Percentiles rank a stretch among this genome's conserved stretches.
Evolutionary conservation across 2,113 vertebrate genomes (phyloP).

Genomic region (Benitochromis conjunctus): DNA sequence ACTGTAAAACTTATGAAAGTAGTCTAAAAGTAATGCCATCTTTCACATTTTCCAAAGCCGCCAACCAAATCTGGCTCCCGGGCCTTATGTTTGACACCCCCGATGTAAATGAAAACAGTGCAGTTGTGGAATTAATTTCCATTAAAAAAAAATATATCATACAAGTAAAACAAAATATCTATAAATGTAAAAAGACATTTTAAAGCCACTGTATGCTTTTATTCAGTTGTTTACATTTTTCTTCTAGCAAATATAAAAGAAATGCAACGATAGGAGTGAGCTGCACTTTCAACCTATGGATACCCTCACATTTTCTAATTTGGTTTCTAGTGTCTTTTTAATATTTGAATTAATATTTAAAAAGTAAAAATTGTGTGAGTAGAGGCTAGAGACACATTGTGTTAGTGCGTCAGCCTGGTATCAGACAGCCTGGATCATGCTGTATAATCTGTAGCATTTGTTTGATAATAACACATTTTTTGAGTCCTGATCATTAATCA

Average conservation of each 20-base stretch:
- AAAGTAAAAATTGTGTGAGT: background rate
- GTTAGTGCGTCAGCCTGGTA: background rate
- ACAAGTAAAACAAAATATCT: background rate
- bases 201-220: background rate
- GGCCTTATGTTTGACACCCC: background rate
- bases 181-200: background rate
- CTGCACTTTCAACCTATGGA: background rate
- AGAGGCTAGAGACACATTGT: background rate
- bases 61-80: background rate
- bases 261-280: background rate
- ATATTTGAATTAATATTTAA: background rate
- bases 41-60: background rate
- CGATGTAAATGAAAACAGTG: background rate
- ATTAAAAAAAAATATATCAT: background rate
- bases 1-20: background rate
- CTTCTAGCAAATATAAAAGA: background rate
- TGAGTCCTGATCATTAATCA: background rate
- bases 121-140: background rate
- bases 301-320: background rate
- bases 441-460: background rate
- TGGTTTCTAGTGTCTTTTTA: background rate
- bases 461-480: background rate
- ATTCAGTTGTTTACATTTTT: background rate
- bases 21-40: background rate
- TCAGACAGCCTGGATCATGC: background rate